phyloP scores from a whole-genome alignment of 2,888 invertebrate species.

The Schizotus pectinicornis region DNA sequence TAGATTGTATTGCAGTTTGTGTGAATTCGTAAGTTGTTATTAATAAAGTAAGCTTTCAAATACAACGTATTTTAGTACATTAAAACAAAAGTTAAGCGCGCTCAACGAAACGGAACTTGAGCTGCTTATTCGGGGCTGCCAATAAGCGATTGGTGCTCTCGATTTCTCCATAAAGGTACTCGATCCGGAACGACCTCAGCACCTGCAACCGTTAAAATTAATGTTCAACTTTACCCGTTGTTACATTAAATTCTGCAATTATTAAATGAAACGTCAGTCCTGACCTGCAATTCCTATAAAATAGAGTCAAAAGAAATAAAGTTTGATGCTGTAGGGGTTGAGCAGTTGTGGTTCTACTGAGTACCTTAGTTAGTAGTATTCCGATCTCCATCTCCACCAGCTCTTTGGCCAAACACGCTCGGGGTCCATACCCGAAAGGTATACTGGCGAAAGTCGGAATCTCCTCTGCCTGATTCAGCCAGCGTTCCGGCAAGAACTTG shows the following conservation, averaged over 20 bases:
- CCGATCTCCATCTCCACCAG: conserved; percentile 68
- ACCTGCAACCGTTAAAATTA: conserved; percentile 57
- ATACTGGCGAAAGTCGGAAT: conserved; percentile 66
- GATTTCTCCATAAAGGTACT: conserved; percentile 73
- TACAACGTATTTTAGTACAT: conserved; percentile 14
- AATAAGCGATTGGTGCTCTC: conserved; percentile 64
- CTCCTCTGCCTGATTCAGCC: conserved; percentile 58
- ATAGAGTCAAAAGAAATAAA: too few relatives aligned
- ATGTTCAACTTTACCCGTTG: too few relatives aligned
- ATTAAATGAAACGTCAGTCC: too few relatives aligned
- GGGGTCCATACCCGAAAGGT: conserved; percentile 69
- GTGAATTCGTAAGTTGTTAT: conserved; percentile 36
- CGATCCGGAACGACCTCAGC: conserved; percentile 66
- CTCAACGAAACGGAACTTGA: conserved; percentile 70
- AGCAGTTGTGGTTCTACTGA: conserved; percentile 13
- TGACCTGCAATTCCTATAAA: too few relatives aligned
- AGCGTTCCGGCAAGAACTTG: conserved; percentile 68
- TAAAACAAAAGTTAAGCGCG: conserved; percentile 48
- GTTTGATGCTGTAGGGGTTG: too few relatives aligned
- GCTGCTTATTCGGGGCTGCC: conserved; percentile 65
- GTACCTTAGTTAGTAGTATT: conserved; percentile 64
- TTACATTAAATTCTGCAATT: too few relatives aligned
- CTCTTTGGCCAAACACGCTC: conserved; percentile 68
- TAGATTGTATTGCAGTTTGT: conserved; percentile 40
- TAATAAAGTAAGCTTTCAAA: conserved; percentile 35